Percentiles rank a stretch among this genome's conserved stretches.
Conservation (phyloP, 2,113 vertebrate genomes). For the mouse (Mus musculus) region DNA sequence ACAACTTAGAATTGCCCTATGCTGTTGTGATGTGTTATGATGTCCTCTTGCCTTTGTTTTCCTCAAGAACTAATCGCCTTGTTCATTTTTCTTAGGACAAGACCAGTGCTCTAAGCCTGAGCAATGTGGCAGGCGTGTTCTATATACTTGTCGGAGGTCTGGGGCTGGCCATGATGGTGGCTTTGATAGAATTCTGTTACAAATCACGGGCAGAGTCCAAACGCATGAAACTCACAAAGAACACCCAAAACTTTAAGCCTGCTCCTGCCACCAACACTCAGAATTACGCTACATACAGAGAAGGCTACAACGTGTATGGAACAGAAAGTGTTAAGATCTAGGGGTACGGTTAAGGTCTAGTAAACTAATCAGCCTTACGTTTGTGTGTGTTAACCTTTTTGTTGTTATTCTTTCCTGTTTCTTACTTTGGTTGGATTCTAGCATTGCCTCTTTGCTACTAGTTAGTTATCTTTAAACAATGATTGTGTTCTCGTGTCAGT, state of each 20-base stretch:
- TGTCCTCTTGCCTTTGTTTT: constrained; percentile 82
- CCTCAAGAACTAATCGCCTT: constrained; percentile 88
- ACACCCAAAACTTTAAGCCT: constrained; percentile 99
- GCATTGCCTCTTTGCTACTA: constrained; percentile 59
- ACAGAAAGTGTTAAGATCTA: constrained; percentile 99
- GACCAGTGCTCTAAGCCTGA: constrained; percentile 99
- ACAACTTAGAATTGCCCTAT: constrained; percentile 72
- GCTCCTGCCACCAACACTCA: constrained; percentile 97
- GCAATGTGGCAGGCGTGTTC: constrained; percentile 99
- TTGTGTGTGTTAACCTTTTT: constrained; percentile 59
- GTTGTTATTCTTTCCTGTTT: background rate
- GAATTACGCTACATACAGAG: constrained; percentile 99
- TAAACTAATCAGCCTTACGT: constrained; percentile 71
- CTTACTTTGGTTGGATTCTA: constrained; percentile 61
- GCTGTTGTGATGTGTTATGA: constrained; percentile 77
- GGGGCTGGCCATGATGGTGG: constrained; percentile 99
- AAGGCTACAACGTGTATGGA: constrained; percentile 99
- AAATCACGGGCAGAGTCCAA: constrained; percentile 99
- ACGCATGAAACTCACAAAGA: constrained; percentile 99
- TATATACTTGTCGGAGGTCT: constrained; percentile 99
- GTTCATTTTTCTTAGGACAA: constrained; percentile 99
- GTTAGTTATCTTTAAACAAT: constrained; percentile 64
- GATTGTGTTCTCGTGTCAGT: constrained; percentile 56
- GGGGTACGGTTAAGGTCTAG: constrained; percentile 90
- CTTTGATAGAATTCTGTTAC: constrained; percentile 99